Evolutionary conservation across 2,888 invertebrate genomes (phyloP).

Genomic region (Anticlea derivata): DNA sequence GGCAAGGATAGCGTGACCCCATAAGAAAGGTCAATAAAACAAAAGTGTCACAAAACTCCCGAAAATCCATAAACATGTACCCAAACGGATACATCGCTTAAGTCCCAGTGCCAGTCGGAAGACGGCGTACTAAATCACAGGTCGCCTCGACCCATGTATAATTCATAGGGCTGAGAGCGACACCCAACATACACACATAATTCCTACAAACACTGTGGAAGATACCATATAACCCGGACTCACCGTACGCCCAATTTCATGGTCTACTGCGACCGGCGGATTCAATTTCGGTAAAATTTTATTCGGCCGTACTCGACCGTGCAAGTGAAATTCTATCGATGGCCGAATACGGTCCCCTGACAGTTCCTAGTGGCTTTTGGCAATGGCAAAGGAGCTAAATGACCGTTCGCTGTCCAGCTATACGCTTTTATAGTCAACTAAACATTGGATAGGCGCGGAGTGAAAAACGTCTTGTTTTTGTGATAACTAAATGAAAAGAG

Average conservation of each 20-base stretch:
- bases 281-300: constrained; percentile 82
- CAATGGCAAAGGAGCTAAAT: constrained; percentile 48
- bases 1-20: neutral
- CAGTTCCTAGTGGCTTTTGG: constrained; percentile 59
- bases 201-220: constrained; percentile 68
- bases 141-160: constrained; percentile 70
- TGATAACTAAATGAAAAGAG: neutral
- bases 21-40: constrained; percentile 26
- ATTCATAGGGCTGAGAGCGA: constrained; percentile 72
- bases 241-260: constrained; percentile 77
- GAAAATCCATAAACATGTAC: constrained; percentile 45
- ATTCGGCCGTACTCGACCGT: constrained; percentile 73
- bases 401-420: constrained; percentile 33
- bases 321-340: constrained; percentile 73
- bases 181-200: constrained; percentile 64
- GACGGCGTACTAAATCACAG: constrained; percentile 72
- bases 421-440: constrained; percentile 34
- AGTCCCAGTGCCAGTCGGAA: constrained; percentile 59
- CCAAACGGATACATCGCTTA: constrained; percentile 59
- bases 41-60: constrained; percentile 48
- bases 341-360: constrained; percentile 59
- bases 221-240: constrained; percentile 57
- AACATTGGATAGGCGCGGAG: constrained; percentile 24
- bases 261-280: constrained; percentile 75
- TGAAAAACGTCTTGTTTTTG: constrained; percentile 19